phyloP scores from a whole-genome alignment of 1,140 invertebrate genomes.

The Aphelinus atriplicis region DNA sequence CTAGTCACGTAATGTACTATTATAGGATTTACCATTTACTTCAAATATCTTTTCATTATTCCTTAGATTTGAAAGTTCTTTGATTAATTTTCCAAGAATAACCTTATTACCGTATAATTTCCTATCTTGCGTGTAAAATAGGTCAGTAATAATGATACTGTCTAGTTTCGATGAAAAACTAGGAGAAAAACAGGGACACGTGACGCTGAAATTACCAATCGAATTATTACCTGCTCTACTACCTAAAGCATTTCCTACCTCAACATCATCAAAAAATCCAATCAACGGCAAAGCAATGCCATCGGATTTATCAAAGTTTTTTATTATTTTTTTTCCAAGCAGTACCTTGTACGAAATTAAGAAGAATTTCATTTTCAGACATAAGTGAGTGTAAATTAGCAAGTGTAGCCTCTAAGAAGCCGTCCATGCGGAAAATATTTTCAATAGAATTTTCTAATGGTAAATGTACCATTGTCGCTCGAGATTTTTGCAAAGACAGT shows the following conservation, averaged over 20 bases:
- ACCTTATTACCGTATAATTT: slow-evolving; percentile 43
- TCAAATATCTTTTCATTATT: slow-evolving; percentile 30
- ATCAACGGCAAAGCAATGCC: slow-evolving; percentile 27
- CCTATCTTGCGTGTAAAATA: slow-evolving; percentile 44
- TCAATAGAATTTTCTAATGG: slow-evolving; percentile 20
- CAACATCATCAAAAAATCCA: slow-evolving; percentile 43
- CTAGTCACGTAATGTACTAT: no score
- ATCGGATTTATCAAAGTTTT: slow-evolving; percentile 34
- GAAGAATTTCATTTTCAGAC: slow-evolving; percentile 11
- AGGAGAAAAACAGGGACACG: slow-evolving; percentile 45
- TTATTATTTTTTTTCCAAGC: slow-evolving; percentile 32
- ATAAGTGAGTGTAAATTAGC: slow-evolving; percentile 19
- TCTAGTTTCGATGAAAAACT: slow-evolving; percentile 39
- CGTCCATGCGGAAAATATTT: slow-evolving; percentile 25
- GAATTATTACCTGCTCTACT: slow-evolving; percentile 37
- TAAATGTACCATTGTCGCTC: no score
- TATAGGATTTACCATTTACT: slow-evolving; percentile 17
- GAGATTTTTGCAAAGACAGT: no score
- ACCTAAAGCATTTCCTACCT: slow-evolving; percentile 47
- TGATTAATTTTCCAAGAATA: slow-evolving; percentile 56
- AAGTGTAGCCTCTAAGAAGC: slow-evolving; percentile 19
- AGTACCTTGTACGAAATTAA: slow-evolving; percentile 36
- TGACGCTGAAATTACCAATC: slow-evolving; percentile 40
- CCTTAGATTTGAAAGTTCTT: slow-evolving; percentile 22
- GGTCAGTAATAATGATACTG: slow-evolving; percentile 31